Conservation (phyloP, 1,140 invertebrate genomes). For the Mamestra configurata region DNA sequence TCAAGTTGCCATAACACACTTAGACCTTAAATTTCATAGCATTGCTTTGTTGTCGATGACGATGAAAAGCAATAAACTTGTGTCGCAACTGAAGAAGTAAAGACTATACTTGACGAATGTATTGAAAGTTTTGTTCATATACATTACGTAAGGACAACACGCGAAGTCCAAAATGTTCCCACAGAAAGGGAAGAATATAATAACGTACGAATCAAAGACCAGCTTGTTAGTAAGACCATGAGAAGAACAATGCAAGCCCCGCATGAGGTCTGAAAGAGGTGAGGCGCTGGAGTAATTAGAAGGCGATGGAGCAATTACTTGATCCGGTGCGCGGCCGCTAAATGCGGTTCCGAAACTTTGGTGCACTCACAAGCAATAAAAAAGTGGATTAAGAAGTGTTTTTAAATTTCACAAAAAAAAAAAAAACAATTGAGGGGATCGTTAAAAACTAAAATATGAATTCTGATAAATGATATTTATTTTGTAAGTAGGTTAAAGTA, state of each 20-base stretch:
- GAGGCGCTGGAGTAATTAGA: constrained; percentile 60
- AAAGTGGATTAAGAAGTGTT: constrained; percentile 38
- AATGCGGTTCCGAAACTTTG: constrained; percentile 48
- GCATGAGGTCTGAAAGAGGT: constrained; percentile 59
- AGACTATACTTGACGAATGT: constrained; percentile 40
- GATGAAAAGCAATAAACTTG: constrained; percentile 17
- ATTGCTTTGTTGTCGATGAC: constrained; percentile 28
- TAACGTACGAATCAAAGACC: constrained; percentile 49
- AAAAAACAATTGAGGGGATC: neutral
- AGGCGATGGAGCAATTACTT: constrained; percentile 63
- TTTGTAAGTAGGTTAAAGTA: too few species aligned
- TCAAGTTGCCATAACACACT: constrained; percentile 17
- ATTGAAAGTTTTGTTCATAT: constrained; percentile 41
- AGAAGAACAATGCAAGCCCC: constrained; percentile 57
- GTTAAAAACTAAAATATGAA: neutral
- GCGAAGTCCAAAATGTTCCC: constrained; percentile 51
- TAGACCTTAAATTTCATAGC: constrained; percentile 25
- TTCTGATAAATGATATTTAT: too few species aligned
- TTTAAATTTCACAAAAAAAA: constrained; percentile 36
- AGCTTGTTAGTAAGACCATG: constrained; percentile 57
- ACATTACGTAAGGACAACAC: constrained; percentile 41
- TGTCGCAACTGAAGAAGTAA: constrained; percentile 29
- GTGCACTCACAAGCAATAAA: constrained; percentile 29
- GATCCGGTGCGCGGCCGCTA: constrained; percentile 52
- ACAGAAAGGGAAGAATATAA: constrained; percentile 49